A percentile compares a stretch with the other conserved stretches of the same genome.
Evolutionary conservation across 2,113 vertebrate genomes (phyloP).

Genomic region (Strix uralensis): DNA sequence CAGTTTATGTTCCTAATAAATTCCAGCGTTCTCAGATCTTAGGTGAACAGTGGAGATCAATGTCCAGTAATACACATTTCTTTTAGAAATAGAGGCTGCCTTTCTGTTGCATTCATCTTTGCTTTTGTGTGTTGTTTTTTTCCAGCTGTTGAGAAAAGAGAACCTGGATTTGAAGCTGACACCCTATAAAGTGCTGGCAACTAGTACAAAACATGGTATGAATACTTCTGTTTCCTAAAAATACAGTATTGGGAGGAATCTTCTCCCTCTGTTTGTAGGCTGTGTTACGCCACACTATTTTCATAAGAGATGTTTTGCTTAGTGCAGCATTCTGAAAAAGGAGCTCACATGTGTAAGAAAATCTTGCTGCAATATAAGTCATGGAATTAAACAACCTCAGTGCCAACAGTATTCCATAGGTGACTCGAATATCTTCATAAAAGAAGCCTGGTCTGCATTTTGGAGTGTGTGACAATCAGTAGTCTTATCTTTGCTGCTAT

Average conservation of each 20-base stretch:
- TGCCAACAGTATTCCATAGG: background rate
- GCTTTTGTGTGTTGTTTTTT: background rate
- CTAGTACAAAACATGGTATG: slow-evolving; percentile 96
- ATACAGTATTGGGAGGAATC: background rate
- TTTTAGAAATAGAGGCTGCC: background rate
- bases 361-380: background rate
- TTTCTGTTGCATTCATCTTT: background rate
- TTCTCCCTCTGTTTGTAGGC: background rate
- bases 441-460: background rate
- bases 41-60: background rate
- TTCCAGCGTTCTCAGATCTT: background rate
- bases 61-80: background rate
- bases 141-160: slow-evolving; percentile 92
- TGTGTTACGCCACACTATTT: background rate
- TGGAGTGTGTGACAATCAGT: background rate
- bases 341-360: background rate
- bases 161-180: slow-evolving; percentile 97
- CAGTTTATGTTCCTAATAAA: background rate
- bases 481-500: background rate
- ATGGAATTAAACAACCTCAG: background rate
- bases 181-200: slow-evolving; percentile 96
- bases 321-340: background rate
- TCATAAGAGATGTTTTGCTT: background rate
- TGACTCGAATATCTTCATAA: background rate
- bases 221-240: background rate